Evolutionary conservation across 2,888 invertebrate species (phyloP).

Genomic region (Cyclophora albipunctata): DNA sequence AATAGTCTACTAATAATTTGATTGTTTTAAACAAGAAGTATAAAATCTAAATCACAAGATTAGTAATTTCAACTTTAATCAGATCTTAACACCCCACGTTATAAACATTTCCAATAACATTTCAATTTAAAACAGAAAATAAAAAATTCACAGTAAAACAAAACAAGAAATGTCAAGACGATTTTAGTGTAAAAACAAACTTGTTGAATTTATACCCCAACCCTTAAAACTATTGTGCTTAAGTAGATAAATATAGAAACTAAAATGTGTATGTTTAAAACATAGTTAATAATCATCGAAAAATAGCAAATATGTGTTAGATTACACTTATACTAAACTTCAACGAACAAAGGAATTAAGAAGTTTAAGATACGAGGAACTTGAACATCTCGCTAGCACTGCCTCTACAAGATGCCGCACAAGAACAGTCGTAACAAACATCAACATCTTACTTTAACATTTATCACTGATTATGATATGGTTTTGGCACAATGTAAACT

Average conservation of each 20-base stretch:
- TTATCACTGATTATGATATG: conserved; percentile 68
- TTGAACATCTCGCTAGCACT: conserved; percentile 45
- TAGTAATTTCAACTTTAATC: conserved; percentile 57
- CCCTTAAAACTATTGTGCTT: conserved; percentile 68
- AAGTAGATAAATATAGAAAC: conserved; percentile 44
- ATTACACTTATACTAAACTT: conserved; percentile 50
- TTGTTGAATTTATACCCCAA: conserved; percentile 54
- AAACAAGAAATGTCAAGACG: conserved; percentile 16
- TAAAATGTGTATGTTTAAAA: conserved; percentile 51
- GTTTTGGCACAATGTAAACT: conserved; percentile 57
- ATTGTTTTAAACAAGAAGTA: conserved; percentile 75
- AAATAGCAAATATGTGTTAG: conserved; percentile 66
- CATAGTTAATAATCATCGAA: conserved; percentile 66
- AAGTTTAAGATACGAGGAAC: conserved; percentile 56
- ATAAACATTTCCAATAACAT: conserved; percentile 32
- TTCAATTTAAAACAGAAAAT: conserved; percentile 26
- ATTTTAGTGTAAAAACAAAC: conserved; percentile 31
- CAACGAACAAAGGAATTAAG: conserved; percentile 40
- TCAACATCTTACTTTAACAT: conserved; percentile 38
- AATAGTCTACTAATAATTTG: conserved; percentile 70
- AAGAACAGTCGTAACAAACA: conserved; percentile 26
- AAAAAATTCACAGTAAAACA: conserved; percentile 41
- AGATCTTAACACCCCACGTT: conserved; percentile 52
- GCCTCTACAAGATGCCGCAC: conserved; percentile 30
- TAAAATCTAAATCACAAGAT: conserved; percentile 76